Evolutionary conservation across 2,797 vertebrate genomes (phyloP), one percentile per base, ranked within the genome.

Genomic region (Lophotriccus pileatus): DNA sequence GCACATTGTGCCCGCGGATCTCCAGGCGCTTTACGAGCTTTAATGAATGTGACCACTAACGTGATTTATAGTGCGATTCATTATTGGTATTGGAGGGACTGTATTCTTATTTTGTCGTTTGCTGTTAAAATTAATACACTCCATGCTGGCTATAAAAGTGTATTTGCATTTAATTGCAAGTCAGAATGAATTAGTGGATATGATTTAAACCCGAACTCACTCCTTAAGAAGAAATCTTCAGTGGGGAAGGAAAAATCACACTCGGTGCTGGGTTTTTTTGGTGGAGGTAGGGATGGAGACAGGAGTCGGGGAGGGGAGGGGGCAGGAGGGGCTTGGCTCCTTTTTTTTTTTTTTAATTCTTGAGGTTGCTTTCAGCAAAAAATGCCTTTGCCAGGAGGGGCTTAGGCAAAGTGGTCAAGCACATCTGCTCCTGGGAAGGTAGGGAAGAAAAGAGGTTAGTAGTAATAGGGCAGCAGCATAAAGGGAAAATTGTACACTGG

Each of bases 321-420:
- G 89, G 64, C 34, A 41, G 74, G 60, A 8, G 77, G 84, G 86
- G 75, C 80, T 94, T 7, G 1, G 18, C 17, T 72, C 3, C 14
- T 89, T 67, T 44, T 82, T 88, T 82, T 23, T 41, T 25, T 44
- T 43, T 86, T 55, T 2, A 87, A 90, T 94, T 95, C 87, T 91
- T 52, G 77, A 90, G 47, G 66, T 91, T 94, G 93, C 91, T 98
- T 96, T 96, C 95, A 97, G 93, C 34, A 12, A 94, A 93, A 97
- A 96, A 97, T 97, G 97, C 96, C 97, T 97, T 97, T 97, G 97
- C 96, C 96, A 96, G 97, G 97, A 97, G 96, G 96, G 97, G 94
- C 97, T 98, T 97, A 98, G 97, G 97, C 97, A 98, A 98, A 98
- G 98, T 97, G 98, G 98, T 98, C 98, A 98, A 98, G 98, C 97